These are phyloP conservation scores for Enteromius radiatus DNA, from an alignment of 2,797 vertebrate species.

Conservation along the genomic window DNA sequence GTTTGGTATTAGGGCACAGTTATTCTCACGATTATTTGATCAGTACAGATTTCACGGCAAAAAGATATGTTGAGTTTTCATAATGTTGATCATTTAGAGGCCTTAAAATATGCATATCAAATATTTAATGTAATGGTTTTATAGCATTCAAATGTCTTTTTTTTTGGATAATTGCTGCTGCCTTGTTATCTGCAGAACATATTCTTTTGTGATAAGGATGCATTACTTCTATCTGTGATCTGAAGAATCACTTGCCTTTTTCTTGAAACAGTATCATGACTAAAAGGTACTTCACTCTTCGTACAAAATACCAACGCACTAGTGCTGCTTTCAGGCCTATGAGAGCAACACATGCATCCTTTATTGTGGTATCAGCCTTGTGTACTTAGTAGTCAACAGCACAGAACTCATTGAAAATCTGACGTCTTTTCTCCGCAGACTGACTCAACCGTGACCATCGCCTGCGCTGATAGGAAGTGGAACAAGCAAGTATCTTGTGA, in stretches of 20 bases:
- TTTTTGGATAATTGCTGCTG: not conserved
- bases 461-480: slow-evolving; percentile 94
- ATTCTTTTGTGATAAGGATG: not conserved
- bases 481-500: slow-evolving; percentile 93
- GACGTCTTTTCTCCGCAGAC: slow-evolving; percentile 73
- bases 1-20: not conserved
- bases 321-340: not conserved
- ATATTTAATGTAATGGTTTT: not conserved
- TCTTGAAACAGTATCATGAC: not conserved
- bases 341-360: not conserved
- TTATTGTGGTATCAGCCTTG: not conserved
- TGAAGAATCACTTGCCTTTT: not conserved
- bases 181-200: not conserved
- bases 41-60: not conserved
- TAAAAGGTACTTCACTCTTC: not conserved
- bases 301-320: not conserved
- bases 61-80: not conserved
- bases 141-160: not conserved
- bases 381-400: not conserved
- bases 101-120: not conserved
- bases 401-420: not conserved
- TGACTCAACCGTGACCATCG: slow-evolving; percentile 86
- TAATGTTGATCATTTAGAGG: not conserved
- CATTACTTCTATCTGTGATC: not conserved
- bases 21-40: not conserved